Evolutionary conservation across 2,888 invertebrate species (phyloP), one percentile per base, ranked within the genome.

Genomic region (Chironomus riparius): DNA sequence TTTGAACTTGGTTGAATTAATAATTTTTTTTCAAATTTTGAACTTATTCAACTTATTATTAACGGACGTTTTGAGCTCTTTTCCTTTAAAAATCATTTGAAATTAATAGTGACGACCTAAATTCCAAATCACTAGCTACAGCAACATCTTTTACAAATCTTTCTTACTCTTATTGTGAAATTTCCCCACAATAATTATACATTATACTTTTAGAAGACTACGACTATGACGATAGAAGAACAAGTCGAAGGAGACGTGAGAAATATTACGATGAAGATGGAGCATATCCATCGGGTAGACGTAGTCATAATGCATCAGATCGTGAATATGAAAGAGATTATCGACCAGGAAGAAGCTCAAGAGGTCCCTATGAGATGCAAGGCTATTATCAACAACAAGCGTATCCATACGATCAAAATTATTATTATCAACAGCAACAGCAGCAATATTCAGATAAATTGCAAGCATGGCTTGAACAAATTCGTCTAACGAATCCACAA

Each of bases 361-460:
- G 47, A n/a, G 38, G 72, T 21, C 13, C 22, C 5, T 56, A 24
- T 5, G 50, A 71, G 1, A 18, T 10, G n/a, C n/a, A 6, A 21
- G 47, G 56, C 24, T 72, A 72, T 18, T 74, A 74, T 48, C 74
- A 74, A 62, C 65, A 68, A 47, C 38, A 7, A 38, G 7, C 38
- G 10, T 65, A 74, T 13, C 68, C 47, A 13, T 87, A 86, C 78
- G 88, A 89, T 82, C 86, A 88, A 76, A 56, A 56, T 56, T 56
- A 56, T 18, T 85, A 84, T 77, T 86, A 85, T 78, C 84, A 85
- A 78, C 87, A 88, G 79, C 84, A 84, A 77, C 87, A 88, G 79
- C 84, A 84, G 77, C 88, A 89, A 81, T 93, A 92, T 85, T 90
- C 91, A 82, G 92, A 92, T 83, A 91, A 91, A 82, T 85, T 94